These are phyloP conservation scores for Heliocidaris erythrogramma DNA, from an alignment of 35 echinoderm and acorn worm species.

Conservation along the genomic window DNA sequence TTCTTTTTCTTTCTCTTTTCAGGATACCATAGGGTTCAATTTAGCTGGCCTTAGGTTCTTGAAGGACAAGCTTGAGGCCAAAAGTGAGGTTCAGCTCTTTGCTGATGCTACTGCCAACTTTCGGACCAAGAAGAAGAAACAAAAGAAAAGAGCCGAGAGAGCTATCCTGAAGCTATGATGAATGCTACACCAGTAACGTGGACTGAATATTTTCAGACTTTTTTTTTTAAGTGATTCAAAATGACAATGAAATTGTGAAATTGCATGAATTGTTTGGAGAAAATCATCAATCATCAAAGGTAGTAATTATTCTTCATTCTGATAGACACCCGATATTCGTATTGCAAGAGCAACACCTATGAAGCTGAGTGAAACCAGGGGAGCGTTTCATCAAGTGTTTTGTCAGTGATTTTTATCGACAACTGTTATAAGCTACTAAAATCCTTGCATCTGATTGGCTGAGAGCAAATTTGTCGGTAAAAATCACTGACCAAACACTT, in stretches of 20 bases:
- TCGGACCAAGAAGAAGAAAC: constrained; percentile 76
- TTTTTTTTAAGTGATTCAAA: neutral
- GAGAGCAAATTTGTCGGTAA: too few relatives aligned
- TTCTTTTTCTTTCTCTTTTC: neutral
- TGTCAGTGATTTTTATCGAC: too few relatives aligned
- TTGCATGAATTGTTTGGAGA: too few relatives aligned
- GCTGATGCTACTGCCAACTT: constrained; percentile 80
- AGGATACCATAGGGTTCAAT: constrained; percentile 99
- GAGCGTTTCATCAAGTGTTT: too few relatives aligned
- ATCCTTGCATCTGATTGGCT: too few relatives aligned
- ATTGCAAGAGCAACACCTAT: too few relatives aligned
- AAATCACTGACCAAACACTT: too few relatives aligned
- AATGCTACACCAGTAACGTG: neutral
- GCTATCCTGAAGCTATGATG: constrained; percentile 48
- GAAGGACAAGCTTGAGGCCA: constrained; percentile 70
- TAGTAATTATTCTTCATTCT: too few relatives aligned
- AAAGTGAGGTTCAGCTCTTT: constrained; percentile 79
- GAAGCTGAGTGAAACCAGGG: too few relatives aligned
- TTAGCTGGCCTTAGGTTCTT: constrained; percentile 78
- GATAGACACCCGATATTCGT: too few relatives aligned
- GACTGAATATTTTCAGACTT: neutral
- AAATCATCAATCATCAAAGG: too few relatives aligned
- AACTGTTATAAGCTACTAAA: too few relatives aligned
- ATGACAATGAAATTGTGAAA: neutral
- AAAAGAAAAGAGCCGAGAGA: constrained; percentile 63